Conservation (phyloP, 2,113 vertebrate species). For the Mobula hypostoma region DNA sequence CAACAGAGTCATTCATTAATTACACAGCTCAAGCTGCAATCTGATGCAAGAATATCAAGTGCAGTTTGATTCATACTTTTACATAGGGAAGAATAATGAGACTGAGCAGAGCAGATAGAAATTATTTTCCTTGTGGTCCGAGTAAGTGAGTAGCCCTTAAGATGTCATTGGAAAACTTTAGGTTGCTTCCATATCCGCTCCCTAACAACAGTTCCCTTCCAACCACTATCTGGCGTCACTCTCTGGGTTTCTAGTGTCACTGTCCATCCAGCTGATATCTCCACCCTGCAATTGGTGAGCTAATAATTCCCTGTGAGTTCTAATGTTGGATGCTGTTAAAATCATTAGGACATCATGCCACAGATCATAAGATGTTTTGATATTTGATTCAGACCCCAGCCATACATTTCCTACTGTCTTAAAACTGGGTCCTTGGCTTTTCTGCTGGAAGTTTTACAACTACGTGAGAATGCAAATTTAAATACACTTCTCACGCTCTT, state of each 20-base stretch:
- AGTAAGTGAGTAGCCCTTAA: not conserved
- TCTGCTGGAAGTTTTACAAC: not conserved
- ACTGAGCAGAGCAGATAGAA: not conserved
- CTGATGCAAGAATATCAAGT: not conserved
- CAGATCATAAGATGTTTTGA: not conserved
- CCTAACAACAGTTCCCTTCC: not conserved
- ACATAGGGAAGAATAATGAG: not conserved
- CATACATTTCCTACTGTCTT: not conserved
- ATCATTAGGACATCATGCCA: not conserved
- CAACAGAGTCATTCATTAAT: not conserved
- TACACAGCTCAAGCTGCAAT: not conserved
- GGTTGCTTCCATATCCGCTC: not conserved
- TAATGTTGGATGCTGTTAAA: not conserved
- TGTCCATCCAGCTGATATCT: not conserved
- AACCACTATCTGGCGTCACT: not conserved
- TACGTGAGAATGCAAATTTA: not conserved
- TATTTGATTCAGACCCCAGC: not conserved
- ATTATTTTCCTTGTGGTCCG: not conserved
- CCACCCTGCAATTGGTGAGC: not conserved
- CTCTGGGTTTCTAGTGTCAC: not conserved
- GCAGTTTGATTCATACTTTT: not conserved
- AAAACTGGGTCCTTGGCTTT: not conserved
- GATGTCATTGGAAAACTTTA: not conserved
- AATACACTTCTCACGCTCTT: too few relatives aligned
- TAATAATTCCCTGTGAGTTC: not conserved